Evolutionary conservation across 2,888 invertebrate genomes (phyloP).

Genomic region (Dendrolimus houi): DNA sequence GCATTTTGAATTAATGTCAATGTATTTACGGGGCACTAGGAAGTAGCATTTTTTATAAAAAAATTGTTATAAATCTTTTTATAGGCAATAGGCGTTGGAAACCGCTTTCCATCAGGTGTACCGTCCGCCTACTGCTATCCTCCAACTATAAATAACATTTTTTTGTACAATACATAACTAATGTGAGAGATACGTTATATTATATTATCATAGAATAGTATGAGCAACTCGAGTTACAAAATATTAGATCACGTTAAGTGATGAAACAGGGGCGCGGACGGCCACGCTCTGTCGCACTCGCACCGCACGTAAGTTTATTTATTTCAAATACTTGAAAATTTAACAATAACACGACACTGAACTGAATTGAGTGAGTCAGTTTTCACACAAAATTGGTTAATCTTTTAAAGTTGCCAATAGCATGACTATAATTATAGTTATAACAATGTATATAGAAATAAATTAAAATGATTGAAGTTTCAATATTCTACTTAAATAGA

Average conservation of each 20-base stretch:
- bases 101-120: too few species aligned
- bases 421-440: background rate
- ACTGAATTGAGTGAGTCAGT: slow-evolving; percentile 12
- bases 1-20: too few species aligned
- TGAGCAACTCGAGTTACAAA: slow-evolving; percentile 21
- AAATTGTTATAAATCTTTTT: too few species aligned
- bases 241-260: slow-evolving; percentile 36
- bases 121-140: too few species aligned
- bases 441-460: too few species aligned
- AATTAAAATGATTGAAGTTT: too few species aligned
- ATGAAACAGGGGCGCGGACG: slow-evolving; percentile 19
- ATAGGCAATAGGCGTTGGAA: too few species aligned
- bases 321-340: slow-evolving; percentile 7
- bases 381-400: slow-evolving; percentile 25
- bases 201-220: background rate
- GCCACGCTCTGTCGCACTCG: slow-evolving; percentile 21
- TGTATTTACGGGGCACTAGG: too few species aligned
- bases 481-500: too few species aligned
- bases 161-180: background rate
- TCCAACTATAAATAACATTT: too few species aligned
- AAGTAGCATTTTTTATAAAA: too few species aligned
- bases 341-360: background rate
- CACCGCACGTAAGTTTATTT: slow-evolving; percentile 12
- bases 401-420: background rate
- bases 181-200: background rate